A percentile compares a stretch with the other conserved stretches of the same genome.
Evolutionary conservation across 2,797 vertebrate genomes (phyloP).

Genomic region (Miichthys miiuy): DNA sequence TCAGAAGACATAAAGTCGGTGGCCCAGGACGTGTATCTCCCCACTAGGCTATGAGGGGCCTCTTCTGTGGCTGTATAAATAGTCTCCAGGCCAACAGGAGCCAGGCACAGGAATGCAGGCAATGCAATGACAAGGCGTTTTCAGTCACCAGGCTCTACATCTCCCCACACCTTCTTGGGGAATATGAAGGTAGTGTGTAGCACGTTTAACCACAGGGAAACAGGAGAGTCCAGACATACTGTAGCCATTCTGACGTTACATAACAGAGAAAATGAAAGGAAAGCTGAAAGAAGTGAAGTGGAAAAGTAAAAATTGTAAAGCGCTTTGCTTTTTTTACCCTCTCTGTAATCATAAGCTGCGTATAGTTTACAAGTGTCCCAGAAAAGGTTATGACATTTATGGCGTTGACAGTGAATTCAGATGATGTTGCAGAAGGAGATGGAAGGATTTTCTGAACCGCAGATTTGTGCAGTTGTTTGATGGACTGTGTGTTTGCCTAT

Average conservation of each 20-base stretch:
- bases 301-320: neutral
- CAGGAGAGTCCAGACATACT: constrained; percentile 36
- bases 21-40: constrained; percentile 45
- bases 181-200: constrained; percentile 67
- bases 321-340: neutral
- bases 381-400: neutral
- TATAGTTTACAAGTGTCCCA: neutral
- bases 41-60: constrained; percentile 65
- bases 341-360: neutral
- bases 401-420: constrained; percentile 1
- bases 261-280: constrained; percentile 25
- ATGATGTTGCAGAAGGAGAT: neutral
- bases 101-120: constrained; percentile 79
- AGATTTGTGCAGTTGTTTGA: constrained; percentile 2
- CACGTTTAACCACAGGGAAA: constrained; percentile 49
- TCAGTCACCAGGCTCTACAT: constrained; percentile 64
- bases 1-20: constrained; percentile 40
- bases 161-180: constrained; percentile 81
- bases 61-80: constrained; percentile 84
- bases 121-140: constrained; percentile 82
- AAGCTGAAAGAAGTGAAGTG: constrained; percentile 5
- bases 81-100: constrained; percentile 82
- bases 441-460: neutral
- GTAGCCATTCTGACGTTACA: constrained; percentile 4
- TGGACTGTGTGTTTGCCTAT: neutral